Base-by-base conservation (phyloP, 2,888 invertebrate genomes). In the Erpobdella octoculata region DNA sequence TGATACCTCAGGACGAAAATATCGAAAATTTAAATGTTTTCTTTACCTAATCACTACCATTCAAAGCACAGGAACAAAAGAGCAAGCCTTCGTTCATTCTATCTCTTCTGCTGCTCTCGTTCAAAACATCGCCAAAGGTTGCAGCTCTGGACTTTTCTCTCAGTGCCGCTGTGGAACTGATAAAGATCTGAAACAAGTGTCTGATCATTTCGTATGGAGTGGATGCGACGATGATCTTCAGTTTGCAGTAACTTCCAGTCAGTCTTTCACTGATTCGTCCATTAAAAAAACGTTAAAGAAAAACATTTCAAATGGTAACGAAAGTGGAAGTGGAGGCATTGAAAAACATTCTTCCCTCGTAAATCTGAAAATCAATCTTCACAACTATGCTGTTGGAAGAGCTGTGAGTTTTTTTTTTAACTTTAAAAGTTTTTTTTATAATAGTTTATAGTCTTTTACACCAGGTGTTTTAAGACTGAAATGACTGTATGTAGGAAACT, bases 1-100 rank as follows among this genome's bases (percentile, higher is more conserved):
- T n/a, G n/a, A n/a, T n/a, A n/a, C n/a, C n/a, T n/a, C n/a, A n/a
- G n/a, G n/a, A n/a, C n/a, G n/a, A n/a, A n/a, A n/a, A n/a, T n/a
- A n/a, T n/a, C n/a, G n/a, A n/a, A 53, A 6, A 3, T 18, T 53
- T 15, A 25, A 25, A 1, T 53, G 18, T 53, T 53, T 53, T 53
- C 8, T 12, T 12, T 28, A 12, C 28, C 53, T n/a, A n/a, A n/a
- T n/a, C n/a, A n/a, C n/a, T n/a, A n/a, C n/a, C n/a, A n/a, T n/a
- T n/a, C 12, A 15, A 41, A 41, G n/a, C 77, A 15, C 83, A 91
- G 92, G 91, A 68, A 91, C 91, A 21, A 86, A 90, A 74, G 92
- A 92, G 81, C 91, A 91, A 82, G 91, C 91, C 0, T 91, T 89
- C 82, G 90, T 91, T 33, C 90, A 91, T 83, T 90, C 91, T 2